Base-by-base conservation (phyloP, 2,113 vertebrate genomes). In the Romanogobio albipinnatus region DNA sequence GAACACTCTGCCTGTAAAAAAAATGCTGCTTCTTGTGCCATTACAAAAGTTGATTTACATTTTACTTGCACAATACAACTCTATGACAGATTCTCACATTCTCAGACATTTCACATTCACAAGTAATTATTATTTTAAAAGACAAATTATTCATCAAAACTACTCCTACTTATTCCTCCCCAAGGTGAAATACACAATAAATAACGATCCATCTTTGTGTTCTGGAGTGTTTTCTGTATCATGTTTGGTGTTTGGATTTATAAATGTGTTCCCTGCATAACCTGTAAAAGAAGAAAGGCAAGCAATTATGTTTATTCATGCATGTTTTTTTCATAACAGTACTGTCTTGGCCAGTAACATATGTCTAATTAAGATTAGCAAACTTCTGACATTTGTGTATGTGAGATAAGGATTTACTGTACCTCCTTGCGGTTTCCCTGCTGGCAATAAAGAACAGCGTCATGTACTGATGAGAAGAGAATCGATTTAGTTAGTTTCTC, bases 381-480 rank as follows among this genome's bases (percentile, higher is more conserved):
- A 58, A 68, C 45, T 1, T 58, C 45, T 24, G n/a, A 45, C 36
- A 51, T 43, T 13, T 24, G 26, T 84, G 56, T 36, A 36, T 77
- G 29, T 73, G 33, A 61, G n/a, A 56, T 56, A 58, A 81, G 51
- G 11, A 45, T 73, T 6, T 17, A 29, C 33, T 56, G 29, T 51
- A 89, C 90, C 88, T 90, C 74, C 1, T 81, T 58, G 29, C 19
- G 45, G n/a, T 3, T 24, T 62, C 39, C 56, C 47, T 61, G 81
- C 45, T 92, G 90, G 78, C 92, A 87, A 87, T 96, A 91, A 70
- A 90, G 86, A 79, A 98, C 94, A 0, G 97, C 97, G 0, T 96
- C 95, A 0, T 97, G 96, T 49, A 99, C 85, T 0, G 96, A 94
- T 76, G 94, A 92, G 85, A 99, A 99, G 83, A 99, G 92, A 68